Evolutionary conservation across 2,113 vertebrate species (phyloP).

Genomic region (Elephas maximus): DNA sequence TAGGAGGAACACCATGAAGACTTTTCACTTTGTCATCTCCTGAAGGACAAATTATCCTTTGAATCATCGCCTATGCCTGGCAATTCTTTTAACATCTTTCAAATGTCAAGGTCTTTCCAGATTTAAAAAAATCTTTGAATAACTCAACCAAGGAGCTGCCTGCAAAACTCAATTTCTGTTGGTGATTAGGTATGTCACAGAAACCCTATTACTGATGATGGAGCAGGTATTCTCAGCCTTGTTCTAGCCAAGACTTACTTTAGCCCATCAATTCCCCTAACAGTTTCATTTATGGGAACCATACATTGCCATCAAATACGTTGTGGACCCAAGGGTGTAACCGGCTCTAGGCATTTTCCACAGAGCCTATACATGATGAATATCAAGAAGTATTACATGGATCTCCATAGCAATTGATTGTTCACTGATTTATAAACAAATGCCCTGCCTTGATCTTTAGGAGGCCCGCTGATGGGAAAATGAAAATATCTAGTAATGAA

Average conservation of each 20-base stretch:
- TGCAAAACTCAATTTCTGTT: constrained; percentile 68
- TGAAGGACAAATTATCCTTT: constrained; percentile 65
- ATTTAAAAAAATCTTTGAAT: constrained; percentile 75
- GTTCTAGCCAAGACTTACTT: constrained; percentile 48
- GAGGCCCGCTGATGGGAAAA: background rate
- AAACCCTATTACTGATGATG: background rate
- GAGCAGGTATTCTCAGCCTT: constrained; percentile 16
- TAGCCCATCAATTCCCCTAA: constrained; percentile 43
- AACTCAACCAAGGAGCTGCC: constrained; percentile 71
- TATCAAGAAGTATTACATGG: background rate
- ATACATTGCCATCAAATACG: constrained; percentile 5
- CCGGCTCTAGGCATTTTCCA: constrained; percentile 29
- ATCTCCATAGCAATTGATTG: constrained; percentile 48
- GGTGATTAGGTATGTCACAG: constrained; percentile 40
- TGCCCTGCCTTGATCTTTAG: constrained; percentile 42
- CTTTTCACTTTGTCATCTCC: constrained; percentile 63
- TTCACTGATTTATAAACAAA: constrained; percentile 38
- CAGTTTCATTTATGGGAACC: background rate
- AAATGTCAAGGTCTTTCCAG: constrained; percentile 82
- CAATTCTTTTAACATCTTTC: constrained; percentile 72
- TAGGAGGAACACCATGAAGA: background rate
- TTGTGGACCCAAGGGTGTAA: constrained; percentile 39
- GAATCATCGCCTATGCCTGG: constrained; percentile 39
- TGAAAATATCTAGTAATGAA: constrained; percentile 21
- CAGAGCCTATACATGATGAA: constrained; percentile 16